These are phyloP conservation scores for Pissodes strobi DNA, from an alignment of 1,140 invertebrate genomes.

Conservation along the genomic window DNA sequence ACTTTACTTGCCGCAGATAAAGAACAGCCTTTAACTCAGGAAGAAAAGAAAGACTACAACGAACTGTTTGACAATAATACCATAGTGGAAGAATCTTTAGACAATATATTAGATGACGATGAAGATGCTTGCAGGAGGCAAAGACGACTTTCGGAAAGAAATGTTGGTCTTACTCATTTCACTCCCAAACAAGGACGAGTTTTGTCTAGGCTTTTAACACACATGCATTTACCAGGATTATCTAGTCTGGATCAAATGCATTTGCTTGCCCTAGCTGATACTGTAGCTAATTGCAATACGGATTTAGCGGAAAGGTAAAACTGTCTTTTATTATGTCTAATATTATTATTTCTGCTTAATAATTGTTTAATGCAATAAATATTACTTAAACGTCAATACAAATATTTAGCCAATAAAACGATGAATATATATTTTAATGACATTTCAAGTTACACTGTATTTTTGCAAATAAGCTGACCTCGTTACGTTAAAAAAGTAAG, in stretches of 20 bases:
- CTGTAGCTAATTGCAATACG: conserved; percentile 90
- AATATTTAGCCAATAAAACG: too few species aligned
- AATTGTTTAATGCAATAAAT: too few species aligned
- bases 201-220: conserved; percentile 87
- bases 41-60: conserved; percentile 73
- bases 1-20: conserved; percentile 92
- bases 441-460: too few species aligned
- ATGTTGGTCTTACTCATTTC: conserved; percentile 71
- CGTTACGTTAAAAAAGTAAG: too few species aligned
- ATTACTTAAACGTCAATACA: too few species aligned
- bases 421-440: too few species aligned
- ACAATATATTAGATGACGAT: conserved; percentile 75
- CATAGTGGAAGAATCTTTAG: conserved; percentile 78
- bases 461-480: too few species aligned
- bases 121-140: conserved; percentile 63
- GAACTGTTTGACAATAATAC: conserved; percentile 82
- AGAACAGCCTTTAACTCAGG: conserved; percentile 64
- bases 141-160: conserved; percentile 60
- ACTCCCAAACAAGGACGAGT: conserved; percentile 79
- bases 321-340: too few species aligned
- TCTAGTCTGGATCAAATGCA: conserved; percentile 99
- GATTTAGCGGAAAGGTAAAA: conserved; percentile 75
- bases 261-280: conserved; percentile 94
- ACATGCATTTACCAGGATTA: conserved; percentile 94
- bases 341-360: too few species aligned